A percentile compares a stretch with the other conserved stretches of the same genome.
phyloP scores from a whole-genome alignment of 2,888 invertebrate species.

The Meandrusa payeni region DNA sequence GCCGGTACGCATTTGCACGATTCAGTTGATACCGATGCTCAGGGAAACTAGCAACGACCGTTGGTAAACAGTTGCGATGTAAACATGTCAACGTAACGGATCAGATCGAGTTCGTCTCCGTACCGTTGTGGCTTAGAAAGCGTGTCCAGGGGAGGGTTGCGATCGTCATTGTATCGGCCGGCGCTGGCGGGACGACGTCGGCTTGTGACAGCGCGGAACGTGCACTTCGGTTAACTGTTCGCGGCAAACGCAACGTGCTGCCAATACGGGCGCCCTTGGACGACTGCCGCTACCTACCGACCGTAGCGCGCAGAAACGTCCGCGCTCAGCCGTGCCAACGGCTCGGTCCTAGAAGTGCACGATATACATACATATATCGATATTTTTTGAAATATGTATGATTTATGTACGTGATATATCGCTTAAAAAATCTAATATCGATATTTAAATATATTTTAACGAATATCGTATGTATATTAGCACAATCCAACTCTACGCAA shows the following conservation, averaged over 20 bases:
- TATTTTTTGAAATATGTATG: too few relatives aligned
- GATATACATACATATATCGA: too few relatives aligned
- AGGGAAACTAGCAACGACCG: conserved; percentile 53
- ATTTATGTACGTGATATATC: too few relatives aligned
- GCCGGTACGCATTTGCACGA: conserved; percentile 58
- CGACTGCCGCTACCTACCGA: conserved; percentile 32
- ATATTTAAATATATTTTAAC: too few relatives aligned
- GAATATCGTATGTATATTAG: too few relatives aligned
- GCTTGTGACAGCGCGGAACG: conserved; percentile 23
- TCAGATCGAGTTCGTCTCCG: conserved; percentile 47
- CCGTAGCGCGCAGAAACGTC: conserved; percentile 40
- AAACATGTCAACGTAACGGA: conserved; percentile 63
- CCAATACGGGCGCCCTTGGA: conserved; percentile 56
- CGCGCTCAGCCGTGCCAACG: conserved; percentile 24
- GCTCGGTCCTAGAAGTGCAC: too few relatives aligned
- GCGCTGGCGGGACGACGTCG: conserved; percentile 32
- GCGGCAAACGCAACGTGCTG: conserved; percentile 47
- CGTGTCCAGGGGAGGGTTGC: conserved; percentile 42
- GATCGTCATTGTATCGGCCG: conserved; percentile 48
- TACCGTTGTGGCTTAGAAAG: conserved; percentile 69
- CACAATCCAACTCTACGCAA: too few relatives aligned
- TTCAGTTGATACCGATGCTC: conserved; percentile 52
- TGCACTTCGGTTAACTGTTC: conserved; percentile 15
- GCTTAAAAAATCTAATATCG: too few relatives aligned
- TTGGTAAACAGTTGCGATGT: conserved; percentile 48